Evolutionary conservation across 2,888 invertebrate genomes (phyloP), one percentile per base, ranked within the genome.

Genomic region (Eilema caniola): DNA sequence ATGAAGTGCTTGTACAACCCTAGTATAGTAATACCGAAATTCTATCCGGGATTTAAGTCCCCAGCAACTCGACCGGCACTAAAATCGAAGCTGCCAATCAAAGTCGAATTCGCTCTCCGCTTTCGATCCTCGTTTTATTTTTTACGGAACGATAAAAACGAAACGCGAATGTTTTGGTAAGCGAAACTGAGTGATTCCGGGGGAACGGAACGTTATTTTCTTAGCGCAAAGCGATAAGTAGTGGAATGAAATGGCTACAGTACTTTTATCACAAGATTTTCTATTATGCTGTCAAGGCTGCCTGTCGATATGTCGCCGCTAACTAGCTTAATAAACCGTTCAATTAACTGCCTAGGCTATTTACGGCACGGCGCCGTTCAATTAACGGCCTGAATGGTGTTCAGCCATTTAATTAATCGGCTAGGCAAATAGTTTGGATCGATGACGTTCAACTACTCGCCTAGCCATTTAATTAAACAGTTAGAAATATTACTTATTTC

Each of bases 11-110:
- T 20, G 8, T n/a, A 20, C 20, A 1, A 7, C n/a, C n/a, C n/a
- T 12, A 37, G 33, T 37, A n/a, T n/a, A n/a, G n/a, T n/a, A 53
- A 53, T 3, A 3, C 53, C 10, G 47, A n/a, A 53, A 53, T 53
- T 53, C 53, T 53, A 53, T 53, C 53, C 53, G 53, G 47, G n/a
- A 53, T 53, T n/a, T 53, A 20, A 53, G 10, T n/a, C 53, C 2
- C 53, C 53, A 53, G 53, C n/a, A 53, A 53, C 47, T 20, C 47
- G 47, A 47, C 47, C 47, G 7, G 20, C 53, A 53, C 53, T 53
- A n/a, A 53, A 53, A 53, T 53, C n/a, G 67, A 74, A 57, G 61
- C 79, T 79, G 80, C 80, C 80, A 76, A 82, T 82, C 71, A 82
- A 79, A 73, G 64, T 71, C 33, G 57, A 70, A 71, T 73, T 82